Base-by-base conservation (phyloP, 2,113 vertebrate species). In the Notarius quadriscutis region DNA sequence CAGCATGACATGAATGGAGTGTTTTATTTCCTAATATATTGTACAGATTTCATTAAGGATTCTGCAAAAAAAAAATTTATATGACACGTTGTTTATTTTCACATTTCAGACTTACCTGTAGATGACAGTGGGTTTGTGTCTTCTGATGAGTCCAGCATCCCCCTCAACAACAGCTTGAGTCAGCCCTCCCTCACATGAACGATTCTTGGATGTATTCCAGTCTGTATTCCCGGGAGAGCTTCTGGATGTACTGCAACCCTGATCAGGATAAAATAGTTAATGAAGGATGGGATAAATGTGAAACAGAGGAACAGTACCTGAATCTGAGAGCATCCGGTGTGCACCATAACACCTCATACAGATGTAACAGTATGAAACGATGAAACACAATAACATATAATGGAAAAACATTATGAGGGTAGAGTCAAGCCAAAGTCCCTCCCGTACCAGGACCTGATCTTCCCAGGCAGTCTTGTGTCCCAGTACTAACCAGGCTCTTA, bases 131-230 rank as follows among this genome's bases (percentile, higher is more conserved):
- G 30, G 7, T 87, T 87, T 57, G 55, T 27, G 20, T 79, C 65
- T 17, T 53, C 25, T 4, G 87, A 88, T 25, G 48, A 87, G 3
- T 41, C 48, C 5, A 87, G 48, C 53, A 75, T 6, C 88, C 15
- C 90, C 25, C 5, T 81, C 57, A 90, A 89, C 17, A 67, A 90
- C 6, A 79, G 84, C 55, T 69, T 63, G 86, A 88, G 58, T 63
- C 89, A 65, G 18, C 2, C 8, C 14, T 20, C 78, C 1, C 0
- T 41, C 41, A 41, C 41, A 41, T 41, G 41, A 41, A 41, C 41
- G 34, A 48, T 48, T 27, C 50, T 17, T 2, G 9, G n/a, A 57
- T 27, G 15, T 55, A 3, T 77, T 51, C 50, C 25, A 4, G 12
- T 58, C 18, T 10, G 4, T 75, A 14, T 51, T 77, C 48, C 48